Percentiles rank a stretch among this genome's conserved stretches.
These are phyloP conservation scores for Chouioia cunea DNA, from an alignment of 2,888 invertebrate genomes.

Conservation along the genomic window DNA sequence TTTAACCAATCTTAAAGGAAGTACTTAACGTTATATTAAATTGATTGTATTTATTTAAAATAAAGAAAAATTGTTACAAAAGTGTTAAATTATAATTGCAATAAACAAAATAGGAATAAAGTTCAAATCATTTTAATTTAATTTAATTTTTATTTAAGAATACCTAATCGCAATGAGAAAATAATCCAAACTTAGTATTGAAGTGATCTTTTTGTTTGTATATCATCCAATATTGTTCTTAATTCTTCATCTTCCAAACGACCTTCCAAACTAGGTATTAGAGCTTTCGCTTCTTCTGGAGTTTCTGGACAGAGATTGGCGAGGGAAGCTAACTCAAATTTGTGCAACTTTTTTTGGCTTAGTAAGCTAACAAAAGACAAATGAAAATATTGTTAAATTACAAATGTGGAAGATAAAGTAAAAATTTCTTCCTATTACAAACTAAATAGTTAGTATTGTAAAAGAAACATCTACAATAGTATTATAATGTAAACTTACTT, in stretches of 20 bases:
- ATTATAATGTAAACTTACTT: slow-evolving; percentile 73
- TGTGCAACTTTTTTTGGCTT: slow-evolving; percentile 95
- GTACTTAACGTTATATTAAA: too few species aligned
- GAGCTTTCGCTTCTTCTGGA: slow-evolving; percentile 97
- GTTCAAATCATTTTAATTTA: too few species aligned
- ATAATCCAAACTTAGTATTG: slow-evolving; percentile 79
- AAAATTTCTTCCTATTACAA: neutral
- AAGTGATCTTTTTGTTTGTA: slow-evolving; percentile 97
- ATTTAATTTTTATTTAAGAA: neutral
- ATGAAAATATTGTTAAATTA: slow-evolving; percentile 1
- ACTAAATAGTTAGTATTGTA: slow-evolving; percentile 4
- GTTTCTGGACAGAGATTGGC: slow-evolving; percentile 99
- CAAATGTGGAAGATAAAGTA: too few species aligned
- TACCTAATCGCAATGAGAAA: too few species aligned
- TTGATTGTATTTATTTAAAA: too few species aligned
- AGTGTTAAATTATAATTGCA: too few species aligned
- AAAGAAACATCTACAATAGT: slow-evolving; percentile 12
- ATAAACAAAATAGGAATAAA: too few species aligned
- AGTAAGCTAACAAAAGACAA: slow-evolving; percentile 76
- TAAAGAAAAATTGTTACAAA: too few species aligned
- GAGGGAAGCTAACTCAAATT: slow-evolving; percentile 96
- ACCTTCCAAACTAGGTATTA: slow-evolving; percentile 97
- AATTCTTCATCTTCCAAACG: slow-evolving; percentile 98
- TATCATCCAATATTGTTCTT: slow-evolving; percentile 95
- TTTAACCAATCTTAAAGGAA: too few species aligned